Evolutionary conservation across 2,888 invertebrate species (phyloP), one percentile per base, ranked within the genome.

Genomic region (Cantharis flavilabris): DNA sequence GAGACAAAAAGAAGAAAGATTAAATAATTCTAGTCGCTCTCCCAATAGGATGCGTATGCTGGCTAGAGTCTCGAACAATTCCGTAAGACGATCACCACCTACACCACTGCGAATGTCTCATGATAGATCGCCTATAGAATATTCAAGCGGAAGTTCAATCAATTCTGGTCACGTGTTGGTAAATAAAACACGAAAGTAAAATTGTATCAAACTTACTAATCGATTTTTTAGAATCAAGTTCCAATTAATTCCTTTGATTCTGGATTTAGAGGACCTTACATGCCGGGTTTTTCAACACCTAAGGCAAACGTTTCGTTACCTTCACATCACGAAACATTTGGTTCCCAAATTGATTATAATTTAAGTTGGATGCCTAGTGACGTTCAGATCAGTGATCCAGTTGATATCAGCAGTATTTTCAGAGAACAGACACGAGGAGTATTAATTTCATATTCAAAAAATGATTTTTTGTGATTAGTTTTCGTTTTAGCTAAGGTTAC

Each of bases 301-400:
- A 69, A 49, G 2, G 30, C 62, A 5, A 10, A 14, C 9, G 26
- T 11, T 16, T 62, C 65, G 11, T 5, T 76, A 9, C 76, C 78
- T 18, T 26, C 33, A 5, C 62, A 23, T 13, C 75, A 73, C 16
- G 69, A 73, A 33, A 30, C 70, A 1, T 78, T 73, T 71, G 78
- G 76, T 26, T 76, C 76, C 23, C 78, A 73, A 71, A 76, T 78
- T 10, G 63, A 69, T 30, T 75, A 75, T 62, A 73, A 76, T 16
- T 62, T 71, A 23, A 71, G 63, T n/a, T 73, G 71, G 71, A 71
- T 67, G 33, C 73, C 73, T 11, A 75, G 49, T 5, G 65, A 75
- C 10, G 62, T 64, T 13, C 18, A 76, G 30, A 7, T 76, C 23
- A 69, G 18, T 11, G 71, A 73, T 71, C 13, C 62, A 18, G 16